Percentiles rank a stretch among this genome's conserved stretches.
Conservation (phyloP, 2,113 vertebrate genomes). For the Turnix velox region DNA sequence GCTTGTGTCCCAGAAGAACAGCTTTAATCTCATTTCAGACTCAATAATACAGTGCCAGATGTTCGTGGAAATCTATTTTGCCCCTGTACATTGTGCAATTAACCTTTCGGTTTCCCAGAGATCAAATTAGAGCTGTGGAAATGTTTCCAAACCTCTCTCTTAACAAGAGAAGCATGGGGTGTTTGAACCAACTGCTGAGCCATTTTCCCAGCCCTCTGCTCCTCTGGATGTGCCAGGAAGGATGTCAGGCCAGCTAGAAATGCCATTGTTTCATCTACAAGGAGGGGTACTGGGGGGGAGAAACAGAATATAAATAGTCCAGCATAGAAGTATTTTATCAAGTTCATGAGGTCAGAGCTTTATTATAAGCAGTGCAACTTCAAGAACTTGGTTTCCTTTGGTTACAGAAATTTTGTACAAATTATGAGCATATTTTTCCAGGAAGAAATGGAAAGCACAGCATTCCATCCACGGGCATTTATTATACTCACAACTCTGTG, state of each 20-base stretch:
- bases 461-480: not conserved
- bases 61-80: conserved; percentile 68
- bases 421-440: not conserved
- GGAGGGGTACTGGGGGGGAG: not conserved
- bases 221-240: conserved; percentile 38
- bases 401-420: not conserved
- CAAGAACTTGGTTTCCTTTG: not conserved
- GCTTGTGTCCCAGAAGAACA: conserved; percentile 48
- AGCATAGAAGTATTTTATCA: conserved; percentile 33
- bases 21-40: conserved; percentile 61
- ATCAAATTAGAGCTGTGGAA: conserved; percentile 68
- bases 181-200: conserved; percentile 41
- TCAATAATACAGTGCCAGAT: conserved; percentile 46
- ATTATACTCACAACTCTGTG: not conserved
- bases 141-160: conserved; percentile 52
- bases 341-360: not conserved
- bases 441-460: not conserved
- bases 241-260: conserved; percentile 59
- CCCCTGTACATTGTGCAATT: conserved; percentile 63
- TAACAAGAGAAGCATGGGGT: conserved; percentile 31
- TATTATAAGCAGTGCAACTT: not conserved
- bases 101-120: conserved; percentile 65
- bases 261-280: not conserved
- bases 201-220: conserved; percentile 26
- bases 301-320: conserved; percentile 21